Evolutionary conservation across 2,888 invertebrate species (phyloP), one percentile per base, ranked within the genome.

Genomic region (Buathra laborator): DNA sequence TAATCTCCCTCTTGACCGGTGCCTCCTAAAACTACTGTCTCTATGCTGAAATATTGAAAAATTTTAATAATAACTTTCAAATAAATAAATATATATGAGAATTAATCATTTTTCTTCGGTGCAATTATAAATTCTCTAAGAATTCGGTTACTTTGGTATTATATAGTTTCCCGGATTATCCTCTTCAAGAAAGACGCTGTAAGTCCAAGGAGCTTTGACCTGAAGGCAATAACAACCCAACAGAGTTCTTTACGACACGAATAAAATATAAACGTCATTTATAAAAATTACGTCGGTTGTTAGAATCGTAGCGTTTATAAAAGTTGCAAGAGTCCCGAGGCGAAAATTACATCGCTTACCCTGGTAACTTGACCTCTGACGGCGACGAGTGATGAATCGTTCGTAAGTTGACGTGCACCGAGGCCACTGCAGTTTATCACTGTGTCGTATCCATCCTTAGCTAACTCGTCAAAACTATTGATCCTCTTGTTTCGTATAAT

Each of bases 351-450:
- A 72, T 32, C 56, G 80, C 90, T 92, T 93, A 96, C 97, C 92
- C 95, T 95, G 0, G 95, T 92, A 48, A 98, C 95, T 94, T 98
- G 98, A 6, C 98, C 98, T 87, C 98, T 95, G 67, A 97, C 95
- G 1, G 98, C 95, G 77, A 94, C 94, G 68, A 97, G 94, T 48
- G 92, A 91, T 0, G 92, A 87, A 94, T 98, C 98, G 0, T 95
- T 94, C 0, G 96, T 95, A 0, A 98, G 92, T 9, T 94, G 86
- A 87, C 94, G 94, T 0, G 98, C 96, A 0, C 96, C 96, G 0
- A 98, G 90, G 1, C 97, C 98, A 0, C 96, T 95, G 88, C 98
- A 98, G 92, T 98, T 98, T 62, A 98, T 95, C n/a, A 98, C 94
- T 0, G 97, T 94, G 91, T 97, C 96, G 89, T 94, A 96, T 0